phyloP scores from a whole-genome alignment of 2,797 vertebrate species.

The Neopelma chrysocephalum region DNA sequence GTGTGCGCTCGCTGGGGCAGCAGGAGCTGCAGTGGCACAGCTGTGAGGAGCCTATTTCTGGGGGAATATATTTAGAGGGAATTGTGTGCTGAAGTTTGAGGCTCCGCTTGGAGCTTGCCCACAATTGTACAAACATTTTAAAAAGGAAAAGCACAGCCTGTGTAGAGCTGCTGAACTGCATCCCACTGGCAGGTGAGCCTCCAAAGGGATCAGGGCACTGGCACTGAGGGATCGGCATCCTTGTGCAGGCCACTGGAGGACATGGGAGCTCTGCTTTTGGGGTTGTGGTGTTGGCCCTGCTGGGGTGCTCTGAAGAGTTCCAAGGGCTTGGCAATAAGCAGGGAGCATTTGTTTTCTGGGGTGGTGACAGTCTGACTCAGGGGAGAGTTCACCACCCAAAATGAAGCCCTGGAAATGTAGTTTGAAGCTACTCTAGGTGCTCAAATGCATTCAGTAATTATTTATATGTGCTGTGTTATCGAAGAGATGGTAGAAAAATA shows the following conservation, averaged over 20 bases:
- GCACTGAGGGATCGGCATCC: not conserved
- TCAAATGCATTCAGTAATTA: not conserved
- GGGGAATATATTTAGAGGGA: not conserved
- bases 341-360: not conserved
- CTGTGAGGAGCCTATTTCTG: not conserved
- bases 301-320: not conserved
- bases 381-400: not conserved
- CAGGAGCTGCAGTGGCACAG: not conserved
- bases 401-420: not conserved
- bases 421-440: not conserved
- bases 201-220: too few relatives aligned
- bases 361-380: not conserved
- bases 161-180: not conserved
- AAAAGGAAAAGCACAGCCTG: not conserved
- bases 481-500: conserved; percentile 46
- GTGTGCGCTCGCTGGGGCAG: not conserved
- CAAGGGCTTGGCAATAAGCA: not conserved
- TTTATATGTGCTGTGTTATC: not conserved
- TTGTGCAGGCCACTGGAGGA: fast-evolving
- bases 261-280: not conserved
- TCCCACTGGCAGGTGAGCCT: not conserved
- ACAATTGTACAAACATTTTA: not conserved
- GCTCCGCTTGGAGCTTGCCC: not conserved
- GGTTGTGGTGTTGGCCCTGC: not conserved
- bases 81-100: not conserved